Base-by-base conservation (phyloP, 92 coral and sea anemone species). In the Pocillopora grandis region DNA sequence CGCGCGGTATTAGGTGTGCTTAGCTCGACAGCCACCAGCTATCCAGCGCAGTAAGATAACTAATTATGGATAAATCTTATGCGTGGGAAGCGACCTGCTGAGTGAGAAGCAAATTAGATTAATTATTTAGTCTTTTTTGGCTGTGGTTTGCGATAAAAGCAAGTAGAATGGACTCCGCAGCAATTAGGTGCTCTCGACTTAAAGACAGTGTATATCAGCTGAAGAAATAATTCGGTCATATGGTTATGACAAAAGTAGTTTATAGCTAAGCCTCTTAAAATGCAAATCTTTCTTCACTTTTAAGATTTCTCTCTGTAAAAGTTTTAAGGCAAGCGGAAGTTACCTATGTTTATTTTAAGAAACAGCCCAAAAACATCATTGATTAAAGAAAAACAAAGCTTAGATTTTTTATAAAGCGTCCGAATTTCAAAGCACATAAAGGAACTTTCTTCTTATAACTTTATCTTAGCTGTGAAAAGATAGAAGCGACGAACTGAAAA, bases 91-190 rank as follows among this genome's bases (percentile, higher is more conserved):
- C 15, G 57, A 20, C 70, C 48, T 16, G 77, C 78, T 81, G 78
- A 59, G 85, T 56, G 68, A 71, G 72, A 81, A 81, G 71, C 85
- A 83, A 83, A 83, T 72, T 79, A 72, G 64, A 83, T 83, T 62
- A 83, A 83, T 73, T 72, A 83, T 83, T 83, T 73, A 83, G 73
- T 62, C 86, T 83, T 74, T 18, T 83, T 48, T 13, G 75, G 77
- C 77, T 37, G 42, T 81, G 69, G 57, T 58, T 71, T 71, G 37
- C 77, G 66, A 71, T 80, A 80, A 52, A 74, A 67, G 75, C 83
- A 79, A 79, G 58, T 68, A 57, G 66, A 80, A 68, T 80, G 57
- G 72, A 56, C 76, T 69, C 75, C 13, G 12, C 19, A 65, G 65
- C 59, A 16, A 80, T 80, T 80, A 80, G 9, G 36, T 27, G 48